phyloP scores from a whole-genome alignment of 2,113 vertebrate species.

The Labeo rohita region DNA sequence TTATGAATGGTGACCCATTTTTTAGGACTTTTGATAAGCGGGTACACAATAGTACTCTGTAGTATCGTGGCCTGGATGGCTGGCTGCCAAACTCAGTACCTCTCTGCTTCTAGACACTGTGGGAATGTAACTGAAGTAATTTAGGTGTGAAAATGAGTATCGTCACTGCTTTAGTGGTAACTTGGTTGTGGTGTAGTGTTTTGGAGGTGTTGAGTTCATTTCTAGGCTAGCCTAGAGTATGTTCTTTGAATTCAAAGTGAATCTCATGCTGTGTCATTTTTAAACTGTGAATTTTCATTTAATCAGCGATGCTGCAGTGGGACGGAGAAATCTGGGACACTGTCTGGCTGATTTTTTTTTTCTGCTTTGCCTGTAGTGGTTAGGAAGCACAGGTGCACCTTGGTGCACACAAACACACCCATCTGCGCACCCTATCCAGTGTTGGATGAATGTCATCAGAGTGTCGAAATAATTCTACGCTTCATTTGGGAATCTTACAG shows the following conservation, averaged over 20 bases:
- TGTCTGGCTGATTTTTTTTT: conserved; percentile 8
- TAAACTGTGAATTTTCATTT: background rate
- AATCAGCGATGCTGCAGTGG: background rate
- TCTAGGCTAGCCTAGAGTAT: background rate
- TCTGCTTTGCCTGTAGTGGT: background rate
- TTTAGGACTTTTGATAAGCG: conserved; percentile 28
- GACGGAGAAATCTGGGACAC: conserved; percentile 11
- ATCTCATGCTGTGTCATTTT: background rate
- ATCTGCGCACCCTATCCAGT: conserved; percentile 23
- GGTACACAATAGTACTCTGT: conserved; percentile 39
- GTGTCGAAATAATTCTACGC: conserved; percentile 69
- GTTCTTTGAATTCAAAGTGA: background rate
- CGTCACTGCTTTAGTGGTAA: background rate
- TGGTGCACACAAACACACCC: background rate
- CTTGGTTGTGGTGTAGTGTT: background rate
- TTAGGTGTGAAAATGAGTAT: conserved; percentile 23
- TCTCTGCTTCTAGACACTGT: conserved; percentile 33
- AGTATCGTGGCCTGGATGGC: background rate
- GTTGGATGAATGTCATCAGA: conserved; percentile 51
- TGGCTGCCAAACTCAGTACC: conserved; percentile 6
- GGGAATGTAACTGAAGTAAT: conserved; percentile 44
- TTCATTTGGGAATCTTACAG: conserved; percentile 34
- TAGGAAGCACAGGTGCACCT: conserved; percentile 9
- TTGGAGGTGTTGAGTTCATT: background rate
- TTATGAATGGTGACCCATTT: conserved; percentile 44